phyloP scores from a whole-genome alignment of 53 echinoderm and acorn worm species.

The Patiria pectinifera region DNA sequence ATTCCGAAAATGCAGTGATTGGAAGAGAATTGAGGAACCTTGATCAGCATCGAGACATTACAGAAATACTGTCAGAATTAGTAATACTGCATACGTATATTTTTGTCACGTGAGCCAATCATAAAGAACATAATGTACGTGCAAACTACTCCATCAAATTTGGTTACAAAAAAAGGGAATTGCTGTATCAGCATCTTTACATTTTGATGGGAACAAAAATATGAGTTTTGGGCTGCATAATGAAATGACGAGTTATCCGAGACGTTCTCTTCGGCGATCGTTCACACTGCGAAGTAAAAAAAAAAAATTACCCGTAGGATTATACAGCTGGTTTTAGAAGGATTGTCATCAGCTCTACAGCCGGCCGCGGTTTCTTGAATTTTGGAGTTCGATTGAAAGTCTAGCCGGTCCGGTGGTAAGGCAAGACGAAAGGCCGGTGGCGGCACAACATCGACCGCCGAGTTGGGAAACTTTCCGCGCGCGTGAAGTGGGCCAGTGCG shows the following conservation, averaged over 20 bases:
- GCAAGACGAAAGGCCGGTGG: constrained; percentile 45
- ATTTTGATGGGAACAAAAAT: neutral
- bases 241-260: constrained; percentile 8
- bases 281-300: constrained; percentile 25
- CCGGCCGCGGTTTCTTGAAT: constrained; percentile 41
- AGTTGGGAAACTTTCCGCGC: constrained; percentile 66
- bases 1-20: too few species aligned
- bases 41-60: too few species aligned
- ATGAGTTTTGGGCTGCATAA: neutral
- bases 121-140: too few species aligned
- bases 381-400: constrained; percentile 59
- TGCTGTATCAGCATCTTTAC: neutral
- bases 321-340: constrained; percentile 53
- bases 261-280: constrained; percentile 16
- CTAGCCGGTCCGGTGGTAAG: constrained; percentile 49
- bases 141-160: neutral
- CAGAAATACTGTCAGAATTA: too few species aligned
- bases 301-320: constrained; percentile 30
- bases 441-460: constrained; percentile 61
- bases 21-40: too few species aligned
- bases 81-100: too few species aligned
- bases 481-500: constrained; percentile 50
- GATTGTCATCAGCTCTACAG: constrained; percentile 46
- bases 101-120: too few species aligned
- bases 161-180: neutral